Evolutionary conservation across 2,113 vertebrate species (phyloP), one percentile per base, ranked within the genome.

Genomic region (Limnothrissa miodon): DNA sequence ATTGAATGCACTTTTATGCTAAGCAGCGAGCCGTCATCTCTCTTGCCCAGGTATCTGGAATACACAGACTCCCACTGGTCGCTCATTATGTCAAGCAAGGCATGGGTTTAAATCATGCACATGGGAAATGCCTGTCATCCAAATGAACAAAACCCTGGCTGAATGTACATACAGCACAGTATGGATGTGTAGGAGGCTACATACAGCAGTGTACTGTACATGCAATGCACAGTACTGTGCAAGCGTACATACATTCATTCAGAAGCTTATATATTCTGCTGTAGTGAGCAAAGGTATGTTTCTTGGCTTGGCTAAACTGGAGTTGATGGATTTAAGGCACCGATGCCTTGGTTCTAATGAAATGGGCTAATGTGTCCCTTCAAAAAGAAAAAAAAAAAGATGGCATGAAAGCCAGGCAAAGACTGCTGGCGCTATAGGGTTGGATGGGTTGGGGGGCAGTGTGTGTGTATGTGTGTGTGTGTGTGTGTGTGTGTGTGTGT

Each of bases 1-100:
- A 90, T 82, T 29, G 25, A 39, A 84, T 80, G 80, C 33, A 48
- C 84, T 84, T 10, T 86, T 85, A 90, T 86, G 83, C 82, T 89
- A 85, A 90, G 83, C 23, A 81, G 86, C 59, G 39, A 80, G 70
- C 45, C 82, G n/a, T 90, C n/a, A 62, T 81, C 81, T 86, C 70
- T 86, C 88, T 85, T 74, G n/a, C 2, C n/a, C 39, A 48, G 82
- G 39, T 86, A 84, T 87, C 84, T 81, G 70, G 82, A 81, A 85
- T 83, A 82, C 39, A n/a, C 89, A 82, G n/a, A n/a, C 84, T 78
- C 11, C 84, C 80, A 83, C 82, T 48, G 74, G 78, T 85, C 80
- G 33, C 85, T 78, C 80, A 23, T 46, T 80, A 85, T 45, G 46
- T 39, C n/a, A 5, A n/a, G 5, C 7, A 59, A 59, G 7, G 25